These are phyloP conservation scores for Pteropus alecto DNA, from an alignment of 2,113 vertebrate species.

Conservation along the genomic window DNA sequence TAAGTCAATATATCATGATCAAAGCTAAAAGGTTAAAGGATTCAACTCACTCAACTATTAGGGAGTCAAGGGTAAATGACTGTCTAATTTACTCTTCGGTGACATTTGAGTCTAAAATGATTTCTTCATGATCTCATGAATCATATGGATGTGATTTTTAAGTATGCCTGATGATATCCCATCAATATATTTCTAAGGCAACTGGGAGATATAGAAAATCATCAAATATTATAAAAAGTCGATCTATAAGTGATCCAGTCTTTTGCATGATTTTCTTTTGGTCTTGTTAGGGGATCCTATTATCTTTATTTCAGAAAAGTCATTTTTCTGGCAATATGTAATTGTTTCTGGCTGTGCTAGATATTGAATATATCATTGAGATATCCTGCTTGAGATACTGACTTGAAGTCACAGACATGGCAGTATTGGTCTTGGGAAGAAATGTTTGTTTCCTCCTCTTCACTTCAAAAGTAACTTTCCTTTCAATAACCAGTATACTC, in stretches of 20 bases:
- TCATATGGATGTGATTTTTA: neutral
- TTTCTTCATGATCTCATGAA: neutral
- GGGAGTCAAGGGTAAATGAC: neutral
- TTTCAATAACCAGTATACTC: neutral
- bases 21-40: neutral
- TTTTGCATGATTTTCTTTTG: neutral
- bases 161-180: neutral
- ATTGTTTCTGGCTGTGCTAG: neutral
- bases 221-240: neutral
- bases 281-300: neutral
- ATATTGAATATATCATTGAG: neutral
- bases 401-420: neutral
- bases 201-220: neutral
- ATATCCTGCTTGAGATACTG: neutral
- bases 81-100: slow-evolving; percentile 8
- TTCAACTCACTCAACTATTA: neutral
- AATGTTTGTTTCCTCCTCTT: neutral
- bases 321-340: neutral
- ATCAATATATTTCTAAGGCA: neutral
- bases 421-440: neutral
- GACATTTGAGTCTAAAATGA: neutral
- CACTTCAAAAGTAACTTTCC: neutral
- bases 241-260: neutral
- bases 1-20: neutral
- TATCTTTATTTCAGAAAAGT: neutral